Percentiles rank a stretch among this genome's conserved stretches.
These are phyloP conservation scores for Lumbricus terrestris DNA, from an alignment of 2,888 invertebrate species.

Conservation along the genomic window DNA sequence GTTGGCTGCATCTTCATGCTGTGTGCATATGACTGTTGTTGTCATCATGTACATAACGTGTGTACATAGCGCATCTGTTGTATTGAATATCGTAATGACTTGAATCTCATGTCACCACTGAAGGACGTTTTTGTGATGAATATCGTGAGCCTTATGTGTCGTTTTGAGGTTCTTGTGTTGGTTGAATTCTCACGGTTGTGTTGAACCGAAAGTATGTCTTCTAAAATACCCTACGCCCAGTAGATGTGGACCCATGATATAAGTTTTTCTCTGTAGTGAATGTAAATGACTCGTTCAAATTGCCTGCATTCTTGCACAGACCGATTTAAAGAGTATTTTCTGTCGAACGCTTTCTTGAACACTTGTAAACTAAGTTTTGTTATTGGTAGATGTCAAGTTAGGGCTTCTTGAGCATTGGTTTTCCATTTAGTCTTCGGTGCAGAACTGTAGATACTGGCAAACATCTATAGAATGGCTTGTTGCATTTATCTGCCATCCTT, in stretches of 20 bases:
- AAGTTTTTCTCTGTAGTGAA: background rate
- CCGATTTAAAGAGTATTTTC: background rate
- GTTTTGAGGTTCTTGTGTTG: background rate
- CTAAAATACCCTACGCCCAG: too few relatives aligned
- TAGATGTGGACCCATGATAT: background rate
- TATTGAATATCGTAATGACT: background rate
- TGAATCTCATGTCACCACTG: background rate
- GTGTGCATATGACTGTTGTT: background rate
- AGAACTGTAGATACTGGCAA: too few relatives aligned
- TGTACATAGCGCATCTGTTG: background rate
- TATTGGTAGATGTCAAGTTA: too few relatives aligned
- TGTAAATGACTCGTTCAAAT: background rate
- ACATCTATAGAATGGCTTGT: too few relatives aligned
- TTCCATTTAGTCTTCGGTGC: too few relatives aligned
- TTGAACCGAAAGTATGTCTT: background rate
- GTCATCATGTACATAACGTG: background rate
- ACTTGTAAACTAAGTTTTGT: background rate
- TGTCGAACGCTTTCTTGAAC: background rate
- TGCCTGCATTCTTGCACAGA: background rate
- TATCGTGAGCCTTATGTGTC: background rate
- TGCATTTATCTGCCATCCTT: too few relatives aligned
- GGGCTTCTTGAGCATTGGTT: too few relatives aligned
- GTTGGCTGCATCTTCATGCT: background rate
- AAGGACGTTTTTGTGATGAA: background rate
- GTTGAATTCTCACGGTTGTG: background rate